A percentile compares a stretch with the other conserved stretches of the same genome.
These are phyloP conservation scores for Crambe crambe DNA, from an alignment of 37 sponge, comb jelly and placozoan species.

Conservation along the genomic window DNA sequence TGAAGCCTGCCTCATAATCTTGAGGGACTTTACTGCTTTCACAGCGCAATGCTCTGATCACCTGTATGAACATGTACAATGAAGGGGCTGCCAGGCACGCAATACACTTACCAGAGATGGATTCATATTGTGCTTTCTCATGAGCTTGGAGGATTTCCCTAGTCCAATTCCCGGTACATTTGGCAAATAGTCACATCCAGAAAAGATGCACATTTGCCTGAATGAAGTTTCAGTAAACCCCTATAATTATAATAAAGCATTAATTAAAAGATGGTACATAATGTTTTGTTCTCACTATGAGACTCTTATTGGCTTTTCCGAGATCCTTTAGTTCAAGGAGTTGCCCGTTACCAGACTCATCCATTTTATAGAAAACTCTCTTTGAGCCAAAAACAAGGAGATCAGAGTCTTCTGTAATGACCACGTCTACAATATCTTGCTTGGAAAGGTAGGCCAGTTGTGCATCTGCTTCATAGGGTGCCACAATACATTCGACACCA, in stretches of 20 bases:
- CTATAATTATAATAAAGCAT: background rate
- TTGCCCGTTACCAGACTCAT: constrained; percentile 84
- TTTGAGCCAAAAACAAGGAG: constrained; percentile 92
- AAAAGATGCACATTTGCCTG: constrained; percentile 97
- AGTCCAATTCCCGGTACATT: constrained; percentile 92
- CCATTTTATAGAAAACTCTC: constrained; percentile 93
- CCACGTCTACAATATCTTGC: constrained; percentile 75
- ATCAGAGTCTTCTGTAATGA: constrained; percentile 98
- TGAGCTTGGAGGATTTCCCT: constrained; percentile 84
- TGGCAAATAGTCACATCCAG: constrained; percentile 98
- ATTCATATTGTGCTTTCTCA: constrained; percentile 76
- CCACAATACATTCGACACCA: constrained; percentile 92
- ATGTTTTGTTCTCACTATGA: constrained; percentile 23
- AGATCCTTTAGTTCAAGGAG: constrained; percentile 74
- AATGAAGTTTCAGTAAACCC: constrained; percentile 77
- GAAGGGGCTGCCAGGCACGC: background rate
- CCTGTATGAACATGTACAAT: constrained; percentile 49
- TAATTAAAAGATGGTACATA: background rate
- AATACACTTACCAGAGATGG: constrained; percentile 48
- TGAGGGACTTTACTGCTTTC: constrained; percentile 72
- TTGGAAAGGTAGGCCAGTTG: constrained; percentile 90
- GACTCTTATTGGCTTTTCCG: constrained; percentile 42
- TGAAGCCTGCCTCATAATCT: constrained; percentile 68
- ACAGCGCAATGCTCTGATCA: constrained; percentile 63
- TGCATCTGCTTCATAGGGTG: constrained; percentile 98